These are phyloP conservation scores for Cremastobaeus sp. DNA, from an alignment of 2,888 invertebrate genomes.

Conservation along the genomic window DNA sequence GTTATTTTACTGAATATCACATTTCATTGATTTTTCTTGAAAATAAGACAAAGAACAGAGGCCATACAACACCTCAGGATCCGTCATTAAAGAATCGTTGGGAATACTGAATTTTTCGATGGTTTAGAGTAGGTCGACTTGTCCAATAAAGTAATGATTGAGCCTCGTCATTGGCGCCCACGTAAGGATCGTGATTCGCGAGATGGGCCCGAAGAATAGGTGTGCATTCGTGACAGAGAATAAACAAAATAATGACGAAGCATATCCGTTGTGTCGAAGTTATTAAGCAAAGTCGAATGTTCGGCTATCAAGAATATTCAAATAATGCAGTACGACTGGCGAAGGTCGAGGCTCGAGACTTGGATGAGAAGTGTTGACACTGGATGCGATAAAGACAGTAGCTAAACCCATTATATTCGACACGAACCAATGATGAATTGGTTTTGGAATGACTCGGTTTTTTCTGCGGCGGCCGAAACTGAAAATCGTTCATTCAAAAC, in stretches of 20 bases:
- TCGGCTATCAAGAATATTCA: slow-evolving; percentile 53
- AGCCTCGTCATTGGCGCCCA: slow-evolving; percentile 71
- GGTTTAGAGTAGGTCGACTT: slow-evolving; percentile 61
- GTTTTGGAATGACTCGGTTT: slow-evolving; percentile 15
- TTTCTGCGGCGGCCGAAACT: slow-evolving; percentile 15
- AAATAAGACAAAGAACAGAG: slow-evolving; percentile 1
- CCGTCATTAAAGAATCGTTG: slow-evolving; percentile 38
- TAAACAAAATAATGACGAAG: slow-evolving; percentile 75
- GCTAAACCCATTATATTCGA: slow-evolving; percentile 68
- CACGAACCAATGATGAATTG: slow-evolving; percentile 54
- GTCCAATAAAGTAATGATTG: slow-evolving; percentile 51
- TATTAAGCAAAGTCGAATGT: slow-evolving; percentile 57
- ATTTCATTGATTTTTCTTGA: not conserved
- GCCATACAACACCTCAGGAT: slow-evolving; percentile 4
- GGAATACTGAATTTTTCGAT: slow-evolving; percentile 64
- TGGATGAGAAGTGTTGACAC: slow-evolving; percentile 65
- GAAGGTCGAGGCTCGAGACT: slow-evolving; percentile 48
- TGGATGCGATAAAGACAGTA: slow-evolving; percentile 67
- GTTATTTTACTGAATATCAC: too few relatives aligned
- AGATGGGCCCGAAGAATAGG: slow-evolving; percentile 64
- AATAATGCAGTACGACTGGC: slow-evolving; percentile 55
- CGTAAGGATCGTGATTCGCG: slow-evolving; percentile 64
- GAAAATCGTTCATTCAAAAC: slow-evolving; percentile 16
- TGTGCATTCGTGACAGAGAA: slow-evolving; percentile 68
- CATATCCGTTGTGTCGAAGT: slow-evolving; percentile 63